A percentile compares a stretch with the other conserved stretches of the same genome.
Conservation (phyloP, 1,140 invertebrate genomes). For the Homarus americanus region DNA sequence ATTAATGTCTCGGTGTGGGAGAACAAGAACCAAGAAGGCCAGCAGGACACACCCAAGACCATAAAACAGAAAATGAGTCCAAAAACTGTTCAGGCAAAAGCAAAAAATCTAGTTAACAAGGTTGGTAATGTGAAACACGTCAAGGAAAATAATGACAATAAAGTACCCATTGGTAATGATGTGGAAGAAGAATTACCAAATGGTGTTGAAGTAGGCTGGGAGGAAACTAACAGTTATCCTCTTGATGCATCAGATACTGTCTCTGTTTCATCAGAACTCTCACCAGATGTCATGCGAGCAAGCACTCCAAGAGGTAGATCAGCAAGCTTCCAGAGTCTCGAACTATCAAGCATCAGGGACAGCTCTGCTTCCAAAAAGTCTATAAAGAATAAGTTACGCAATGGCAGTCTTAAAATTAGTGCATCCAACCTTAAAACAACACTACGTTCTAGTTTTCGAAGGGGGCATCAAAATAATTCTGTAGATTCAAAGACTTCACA, state of each 20-base stretch:
- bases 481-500: not conserved
- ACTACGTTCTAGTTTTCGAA: conserved; percentile 25
- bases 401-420: not conserved
- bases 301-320: conserved; percentile 43
- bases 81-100: not conserved
- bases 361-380: not conserved
- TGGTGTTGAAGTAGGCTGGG: not conserved
- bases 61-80: not conserved
- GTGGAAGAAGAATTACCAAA: not conserved
- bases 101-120: not conserved
- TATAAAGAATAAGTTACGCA: conserved; percentile 8
- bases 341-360: conserved; percentile 8
- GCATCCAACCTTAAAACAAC: conserved; percentile 10
- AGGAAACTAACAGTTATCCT: not conserved
- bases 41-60: not conserved
- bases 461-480: conserved; percentile 17
- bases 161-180: not conserved
- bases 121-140: not conserved
- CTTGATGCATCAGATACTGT: conserved; percentile 1
- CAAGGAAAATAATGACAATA: not conserved
- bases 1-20: conserved; percentile 24
- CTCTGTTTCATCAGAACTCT: conserved; percentile 23
- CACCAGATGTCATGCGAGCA: conserved; percentile 2
- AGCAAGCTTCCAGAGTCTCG: conserved; percentile 47
- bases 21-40: not conserved